Evolutionary conservation across 2,888 invertebrate genomes (phyloP).

Genomic region (Halocaridina rubra): DNA sequence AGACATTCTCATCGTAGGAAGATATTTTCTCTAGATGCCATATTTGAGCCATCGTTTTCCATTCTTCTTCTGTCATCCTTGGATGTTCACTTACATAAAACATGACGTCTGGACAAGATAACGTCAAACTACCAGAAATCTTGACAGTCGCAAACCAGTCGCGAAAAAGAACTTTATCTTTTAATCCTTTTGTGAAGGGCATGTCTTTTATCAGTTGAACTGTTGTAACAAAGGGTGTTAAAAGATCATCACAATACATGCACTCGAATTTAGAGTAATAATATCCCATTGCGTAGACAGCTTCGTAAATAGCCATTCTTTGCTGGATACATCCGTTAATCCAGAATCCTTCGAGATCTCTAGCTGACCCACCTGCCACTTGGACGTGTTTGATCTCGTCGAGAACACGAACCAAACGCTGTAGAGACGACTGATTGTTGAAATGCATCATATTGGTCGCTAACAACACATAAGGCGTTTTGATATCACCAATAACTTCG

Average conservation of each 20-base stretch:
- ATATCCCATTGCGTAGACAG: constrained; percentile 66
- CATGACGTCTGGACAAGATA: constrained; percentile 67
- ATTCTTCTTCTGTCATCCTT: not conserved
- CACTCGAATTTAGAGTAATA: constrained; percentile 66
- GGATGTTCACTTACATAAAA: constrained; percentile 63
- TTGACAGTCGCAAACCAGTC: constrained; percentile 66
- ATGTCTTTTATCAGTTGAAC: constrained; percentile 61
- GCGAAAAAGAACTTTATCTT: constrained; percentile 64
- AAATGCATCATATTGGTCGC: not conserved
- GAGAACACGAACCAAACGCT: constrained; percentile 25
- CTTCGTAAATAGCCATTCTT: constrained; percentile 65
- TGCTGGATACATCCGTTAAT: constrained; percentile 66
- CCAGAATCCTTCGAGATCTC: constrained; percentile 65
- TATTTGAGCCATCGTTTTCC: not conserved
- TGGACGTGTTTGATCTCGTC: not conserved
- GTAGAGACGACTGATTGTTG: constrained; percentile 23
- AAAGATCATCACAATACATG: constrained; percentile 66
- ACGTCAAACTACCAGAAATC: constrained; percentile 54
- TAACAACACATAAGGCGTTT: constrained; percentile 16
- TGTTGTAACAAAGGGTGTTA: constrained; percentile 66
- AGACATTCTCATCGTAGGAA: not conserved
- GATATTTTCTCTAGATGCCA: constrained; percentile 1
- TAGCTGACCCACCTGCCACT: constrained; percentile 35
- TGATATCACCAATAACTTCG: not conserved
- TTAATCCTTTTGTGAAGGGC: constrained; percentile 63